These are phyloP conservation scores for Antedon mediterranea DNA, from an alignment of 53 echinoderm and acorn worm species.

Conservation along the genomic window DNA sequence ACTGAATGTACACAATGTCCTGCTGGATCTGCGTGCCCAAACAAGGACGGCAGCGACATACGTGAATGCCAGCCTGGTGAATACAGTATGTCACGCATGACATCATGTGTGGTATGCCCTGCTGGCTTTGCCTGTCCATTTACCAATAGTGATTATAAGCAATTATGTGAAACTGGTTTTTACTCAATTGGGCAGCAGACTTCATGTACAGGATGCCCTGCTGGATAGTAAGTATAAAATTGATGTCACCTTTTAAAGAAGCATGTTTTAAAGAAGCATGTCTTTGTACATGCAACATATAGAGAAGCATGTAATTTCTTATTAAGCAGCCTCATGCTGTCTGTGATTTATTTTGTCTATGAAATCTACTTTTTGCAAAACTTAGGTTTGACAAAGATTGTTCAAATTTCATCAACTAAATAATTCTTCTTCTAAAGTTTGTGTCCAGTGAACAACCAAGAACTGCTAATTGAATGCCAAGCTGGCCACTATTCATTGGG, in stretches of 20 bases:
- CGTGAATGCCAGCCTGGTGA: slow-evolving; percentile 66
- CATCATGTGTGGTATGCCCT: slow-evolving; percentile 24
- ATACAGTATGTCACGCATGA: slow-evolving; percentile 37
- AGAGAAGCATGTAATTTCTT: too few relatives aligned
- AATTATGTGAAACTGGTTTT: slow-evolving; percentile 22
- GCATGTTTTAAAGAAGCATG: too few relatives aligned
- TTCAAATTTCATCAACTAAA: too few relatives aligned
- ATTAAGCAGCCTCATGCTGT: too few relatives aligned
- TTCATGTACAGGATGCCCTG: slow-evolving; percentile 45
- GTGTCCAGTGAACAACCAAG: slow-evolving; percentile 46
- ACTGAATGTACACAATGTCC: slow-evolving; percentile 47
- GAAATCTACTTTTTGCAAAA: too few relatives aligned
- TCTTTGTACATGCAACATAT: too few relatives aligned
- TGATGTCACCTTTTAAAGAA: too few relatives aligned
- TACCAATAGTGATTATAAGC: slow-evolving; percentile 24
- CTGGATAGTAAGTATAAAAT: slow-evolving; percentile 73
- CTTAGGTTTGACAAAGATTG: too few relatives aligned
- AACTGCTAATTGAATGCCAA: slow-evolving; percentile 27
- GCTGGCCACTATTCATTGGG: slow-evolving; percentile 55
- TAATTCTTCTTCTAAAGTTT: slow-evolving; percentile 23
- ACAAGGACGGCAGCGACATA: slow-evolving; percentile 54
- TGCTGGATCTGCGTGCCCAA: slow-evolving; percentile 69
- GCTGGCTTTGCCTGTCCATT: slow-evolving; percentile 38
- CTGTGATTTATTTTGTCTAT: too few relatives aligned
- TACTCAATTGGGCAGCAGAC: slow-evolving; percentile 62